Evolutionary conservation across 2,113 vertebrate genomes (phyloP), one percentile per base, ranked within the genome.

Genomic region (Perca fluviatilis): DNA sequence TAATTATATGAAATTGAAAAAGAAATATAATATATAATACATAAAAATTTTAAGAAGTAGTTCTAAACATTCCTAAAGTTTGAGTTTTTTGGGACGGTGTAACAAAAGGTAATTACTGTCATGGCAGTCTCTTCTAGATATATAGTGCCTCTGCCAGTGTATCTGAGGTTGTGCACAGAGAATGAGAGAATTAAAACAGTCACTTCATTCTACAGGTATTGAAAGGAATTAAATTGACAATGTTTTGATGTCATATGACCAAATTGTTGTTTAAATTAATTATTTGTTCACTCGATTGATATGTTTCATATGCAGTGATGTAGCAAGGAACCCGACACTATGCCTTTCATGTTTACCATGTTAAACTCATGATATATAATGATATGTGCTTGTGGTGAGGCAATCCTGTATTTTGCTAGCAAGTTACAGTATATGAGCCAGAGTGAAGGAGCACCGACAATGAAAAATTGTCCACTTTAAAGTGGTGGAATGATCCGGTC

Each of bases 401-500:
- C 14, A 60, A 64, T 69, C 16, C 19, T 68, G 21, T 27, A 36
- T 58, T 50, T 73, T 67, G 46, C 69, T 49, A 57, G 36, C 53
- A 67, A 66, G 30, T 61, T 49, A 56, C 66, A 53, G 43, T 27
- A 63, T 50, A 56, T 65, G 25, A 74, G 58, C 5, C 36, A 76
- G 9, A 2, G 23, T 10, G 46, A 74, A 53, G 40, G 19, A 67
- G 30, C n/a, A 65, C 56, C 36, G 57, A 36, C 13, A 67, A 58
- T 23, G 19, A 50, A 70, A 82, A 81, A 54, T 43, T 10, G 40
- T 43, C 40, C 40, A 58, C 43, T 8, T 25, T 79, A 69, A 61
- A 69, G 65, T 60, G 62, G 18, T 73, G 18, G 47, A 78, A 71
- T 40, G 40, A 71, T 56, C 40, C 40, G 8, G 54, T 85, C 54